Percentiles rank a stretch among this genome's conserved stretches.
These are phyloP conservation scores for Branchinecta lynchi DNA, from an alignment of 1,140 invertebrate species.

Conservation along the genomic window DNA sequence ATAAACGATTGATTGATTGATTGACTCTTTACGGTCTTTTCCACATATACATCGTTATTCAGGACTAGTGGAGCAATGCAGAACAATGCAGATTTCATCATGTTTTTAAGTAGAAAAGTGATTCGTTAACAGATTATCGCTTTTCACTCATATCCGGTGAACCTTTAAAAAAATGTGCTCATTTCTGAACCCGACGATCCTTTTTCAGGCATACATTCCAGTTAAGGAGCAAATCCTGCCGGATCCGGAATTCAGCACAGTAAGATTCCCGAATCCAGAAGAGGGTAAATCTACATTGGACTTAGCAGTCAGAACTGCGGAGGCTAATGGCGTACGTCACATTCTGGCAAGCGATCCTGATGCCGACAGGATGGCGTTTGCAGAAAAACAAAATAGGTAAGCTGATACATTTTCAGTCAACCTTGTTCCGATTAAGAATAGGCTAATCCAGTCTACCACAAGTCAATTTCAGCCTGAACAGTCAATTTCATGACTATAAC, in stretches of 20 bases:
- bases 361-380: conserved; percentile 86
- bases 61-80: too few relatives aligned
- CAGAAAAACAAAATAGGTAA: conserved; percentile 49
- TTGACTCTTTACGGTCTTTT: too few relatives aligned
- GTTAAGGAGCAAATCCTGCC: conserved; percentile 72
- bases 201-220: conserved; percentile 46
- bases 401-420: conserved; percentile 21
- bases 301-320: conserved; percentile 68
- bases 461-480: background rate
- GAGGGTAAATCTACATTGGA: conserved; percentile 78
- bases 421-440: background rate
- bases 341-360: conserved; percentile 98
- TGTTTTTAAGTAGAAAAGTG: too few relatives aligned
- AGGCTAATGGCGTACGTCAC: conserved; percentile 46
- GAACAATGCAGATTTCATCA: too few relatives aligned
- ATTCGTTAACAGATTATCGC: too few relatives aligned
- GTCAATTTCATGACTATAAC: too few relatives aligned
- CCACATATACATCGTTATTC: too few relatives aligned
- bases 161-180: too few relatives aligned
- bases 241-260: conserved; percentile 92
- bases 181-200: background rate
- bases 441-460: background rate
- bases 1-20: too few relatives aligned
- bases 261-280: conserved; percentile 95
- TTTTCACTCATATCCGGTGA: too few relatives aligned